Percentiles rank a stretch among this genome's conserved stretches.
phyloP scores from a whole-genome alignment of 2,797 vertebrate species.

The Sebastes minor region DNA sequence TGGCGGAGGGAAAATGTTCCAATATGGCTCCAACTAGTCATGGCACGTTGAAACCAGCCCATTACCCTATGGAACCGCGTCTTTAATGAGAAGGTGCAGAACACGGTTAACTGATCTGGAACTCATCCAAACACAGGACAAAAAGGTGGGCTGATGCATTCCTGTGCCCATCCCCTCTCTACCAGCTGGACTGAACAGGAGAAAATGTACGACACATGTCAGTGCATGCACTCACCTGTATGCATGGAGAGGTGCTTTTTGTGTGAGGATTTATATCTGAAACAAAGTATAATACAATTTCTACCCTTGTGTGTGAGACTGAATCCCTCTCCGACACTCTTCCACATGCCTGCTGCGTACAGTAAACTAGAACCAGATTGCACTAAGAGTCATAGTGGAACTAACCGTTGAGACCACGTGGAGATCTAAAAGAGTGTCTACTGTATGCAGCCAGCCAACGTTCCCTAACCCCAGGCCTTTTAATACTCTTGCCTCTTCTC shows the following conservation, averaged over 20 bases:
- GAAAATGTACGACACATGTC: not conserved
- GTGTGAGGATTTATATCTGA: not conserved
- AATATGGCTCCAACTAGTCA: not conserved
- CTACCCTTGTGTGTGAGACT: not conserved
- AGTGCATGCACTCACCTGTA: not conserved
- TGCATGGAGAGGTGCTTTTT: not conserved
- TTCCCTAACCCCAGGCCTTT: conserved; percentile 24
- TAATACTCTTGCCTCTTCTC: conserved; percentile 20
- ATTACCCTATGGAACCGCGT: not conserved
- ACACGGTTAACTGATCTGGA: conserved; percentile 57
- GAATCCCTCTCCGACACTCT: not conserved
- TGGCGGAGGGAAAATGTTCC: not conserved
- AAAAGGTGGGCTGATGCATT: conserved; percentile 43
- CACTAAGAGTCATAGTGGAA: not conserved
- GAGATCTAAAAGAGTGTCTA: not conserved
- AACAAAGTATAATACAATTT: not conserved
- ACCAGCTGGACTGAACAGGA: conserved; percentile 2
- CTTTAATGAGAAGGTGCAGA: conserved; percentile 64
- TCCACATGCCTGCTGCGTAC: conserved; percentile 10
- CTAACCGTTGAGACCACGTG: not conserved
- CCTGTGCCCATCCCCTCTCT: conserved; percentile 12
- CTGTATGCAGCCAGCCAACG: not conserved
- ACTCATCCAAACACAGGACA: conserved; percentile 45
- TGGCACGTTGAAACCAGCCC: conserved; percentile 17
- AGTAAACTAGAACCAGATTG: conserved; percentile 36